A percentile compares a stretch with the other conserved stretches of the same genome.
These are phyloP conservation scores for Conistra vaccinii DNA, from an alignment of 2,888 invertebrate species.

Conservation along the genomic window DNA sequence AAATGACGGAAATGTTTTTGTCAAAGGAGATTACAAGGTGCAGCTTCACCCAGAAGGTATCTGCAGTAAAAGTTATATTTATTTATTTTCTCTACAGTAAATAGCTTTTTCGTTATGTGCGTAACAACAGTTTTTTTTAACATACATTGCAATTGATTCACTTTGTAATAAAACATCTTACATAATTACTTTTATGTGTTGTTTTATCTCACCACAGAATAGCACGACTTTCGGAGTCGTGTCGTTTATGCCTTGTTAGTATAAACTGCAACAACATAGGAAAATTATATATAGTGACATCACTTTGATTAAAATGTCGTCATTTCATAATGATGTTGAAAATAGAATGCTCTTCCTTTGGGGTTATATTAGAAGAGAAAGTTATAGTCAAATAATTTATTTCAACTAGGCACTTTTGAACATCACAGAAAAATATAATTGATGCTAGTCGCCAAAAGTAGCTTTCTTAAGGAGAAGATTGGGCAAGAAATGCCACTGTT, in stretches of 20 bases:
- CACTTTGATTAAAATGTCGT: slow-evolving; percentile 1
- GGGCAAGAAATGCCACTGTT: not conserved
- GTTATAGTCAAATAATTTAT: too few species aligned
- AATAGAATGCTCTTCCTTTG: not conserved
- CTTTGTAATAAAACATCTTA: not conserved
- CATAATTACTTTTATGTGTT: not conserved
- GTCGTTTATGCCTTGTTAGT: not conserved
- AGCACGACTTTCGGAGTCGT: slow-evolving; percentile 32
- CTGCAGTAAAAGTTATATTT: not conserved
- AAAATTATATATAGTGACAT: slow-evolving; percentile 13
- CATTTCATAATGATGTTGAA: not conserved
- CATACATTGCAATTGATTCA: slow-evolving; percentile 6
- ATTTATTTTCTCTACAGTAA: not conserved
- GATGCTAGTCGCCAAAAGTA: too few species aligned
- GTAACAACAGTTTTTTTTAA: not conserved
- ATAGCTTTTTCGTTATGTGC: not conserved
- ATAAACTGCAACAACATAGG: not conserved
- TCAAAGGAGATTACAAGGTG: not conserved
- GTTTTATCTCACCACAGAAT: not conserved
- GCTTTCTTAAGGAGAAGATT: too few species aligned
- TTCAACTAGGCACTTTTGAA: too few species aligned
- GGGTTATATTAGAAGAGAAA: not conserved
- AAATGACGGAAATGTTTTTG: not conserved
- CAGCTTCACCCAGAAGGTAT: not conserved
- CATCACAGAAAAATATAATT: too few species aligned